Base-by-base conservation (phyloP, 2,888 invertebrate species). In the Tromatobia lineatoria region DNA sequence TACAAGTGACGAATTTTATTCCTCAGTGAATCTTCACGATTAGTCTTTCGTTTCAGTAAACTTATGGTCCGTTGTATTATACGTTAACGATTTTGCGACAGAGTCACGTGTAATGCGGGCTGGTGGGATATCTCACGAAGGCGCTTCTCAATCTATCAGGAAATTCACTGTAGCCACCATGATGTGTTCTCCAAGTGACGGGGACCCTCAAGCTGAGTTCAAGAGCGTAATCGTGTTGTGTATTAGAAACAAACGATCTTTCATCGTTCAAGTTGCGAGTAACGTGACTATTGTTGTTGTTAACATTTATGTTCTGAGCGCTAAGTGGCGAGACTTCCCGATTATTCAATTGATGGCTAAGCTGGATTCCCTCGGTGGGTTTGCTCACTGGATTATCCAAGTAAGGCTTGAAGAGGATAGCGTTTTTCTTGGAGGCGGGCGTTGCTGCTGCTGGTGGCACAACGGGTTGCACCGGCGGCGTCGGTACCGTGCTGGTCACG, bases 381-480 rank as follows among this genome's bases (percentile, higher is more conserved):
- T 94, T 95, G 79, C 95, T 95, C 50, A 88, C 95, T 59, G 96
- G 95, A 89, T 96, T 96, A 85, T 96, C 94, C 71, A 97, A 94
- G 93, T 97, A 97, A 42, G 97, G 97, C 91, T 97, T 96, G 94
- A 97, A 97, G 54, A 97, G 94, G 92, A 97, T 97, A 89, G 96
- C 96, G 74, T 97, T 96, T 93, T 96, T 96, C 88, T 94, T 94
- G 64, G 94, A 92, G 71, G 94, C 92, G 87, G 93, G 90, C 52
- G 93, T 90, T 69, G 88, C 77, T 15, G 70, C 64, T 18, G 88
- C 61, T n/a, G 88, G 85, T 18, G 85, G 83, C 18, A 87, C 81
- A 29, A 75, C 66, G 23, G 82, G 79, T 15, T 88, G 79, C 2
- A 87, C 88, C 11, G 89, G 90, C 25, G 90, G 89, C n/a, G 89